Evolutionary conservation across 2,113 vertebrate species (phyloP), one percentile per base, ranked within the genome.

Genomic region (Corapipo altera): DNA sequence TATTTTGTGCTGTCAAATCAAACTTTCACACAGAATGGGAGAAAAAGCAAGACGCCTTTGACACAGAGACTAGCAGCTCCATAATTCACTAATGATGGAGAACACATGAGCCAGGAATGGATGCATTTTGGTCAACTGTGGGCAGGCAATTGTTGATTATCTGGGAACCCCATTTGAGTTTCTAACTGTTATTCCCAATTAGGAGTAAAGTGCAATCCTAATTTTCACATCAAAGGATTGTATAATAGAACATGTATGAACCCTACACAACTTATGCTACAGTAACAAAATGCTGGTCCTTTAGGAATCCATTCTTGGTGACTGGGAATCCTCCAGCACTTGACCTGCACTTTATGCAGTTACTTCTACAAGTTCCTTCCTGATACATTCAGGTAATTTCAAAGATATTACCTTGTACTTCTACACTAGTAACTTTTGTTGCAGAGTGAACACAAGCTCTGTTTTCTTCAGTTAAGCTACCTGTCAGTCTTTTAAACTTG

Each of bases 231-330:
- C 30, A 80, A 46, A 66, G 18, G 3, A 5, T 55, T 21, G 5
- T 2, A 0, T 14, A 72, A 67, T 5, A n/a, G 22, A 66, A 69
- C 8, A 17, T 0, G 0, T 27, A 7, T 0, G 5, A 54, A 57
- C 30, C 3, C 33, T 37, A 58, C 28, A 32, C 3, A 30, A 16
- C 1, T 81, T 48, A 21, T 0, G 4, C 11, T 54, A 23, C 17
- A 73, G 12, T 37, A 89, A 82, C 11, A 16, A 77, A 58, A 74
- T 12, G 32, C 8, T 15, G 46, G 8, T 8, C 19, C 24, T 62
- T 3, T 4, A 55, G 44, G 6, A 26, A 37, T 77, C 21, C 52
- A 33, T 59, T 13, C 8, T 44, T 57, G 14, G 9, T 70, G 35
- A 66, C 16, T 28, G 22, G 15, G 17, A 61, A 54, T 49, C 46